Conservation (phyloP, 1,140 invertebrate genomes). For the Anoplophora glabripennis region DNA sequence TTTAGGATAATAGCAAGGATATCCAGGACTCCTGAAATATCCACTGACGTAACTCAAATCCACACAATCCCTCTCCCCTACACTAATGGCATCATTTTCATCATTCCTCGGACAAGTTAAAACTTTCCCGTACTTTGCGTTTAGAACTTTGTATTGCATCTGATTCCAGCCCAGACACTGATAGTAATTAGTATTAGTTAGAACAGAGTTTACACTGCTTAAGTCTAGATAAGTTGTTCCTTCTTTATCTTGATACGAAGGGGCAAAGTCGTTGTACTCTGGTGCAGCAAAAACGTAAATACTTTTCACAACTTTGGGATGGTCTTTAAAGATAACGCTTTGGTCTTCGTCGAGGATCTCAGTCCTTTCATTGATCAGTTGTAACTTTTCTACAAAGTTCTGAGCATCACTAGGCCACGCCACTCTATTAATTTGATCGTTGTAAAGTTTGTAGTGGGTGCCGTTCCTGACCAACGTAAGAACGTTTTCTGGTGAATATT, state of each 20-base stretch:
- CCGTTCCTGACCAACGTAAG: conserved; percentile 19
- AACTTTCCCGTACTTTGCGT: conserved; percentile 7
- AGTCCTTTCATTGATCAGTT: conserved; percentile 27
- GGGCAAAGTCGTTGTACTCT: conserved; percentile 13
- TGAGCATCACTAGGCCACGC: conserved; percentile 16
- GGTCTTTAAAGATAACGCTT: background rate
- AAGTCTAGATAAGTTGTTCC: conserved; percentile 36
- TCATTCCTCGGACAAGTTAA: conserved; percentile 17
- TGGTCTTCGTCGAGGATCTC: conserved; percentile 20
- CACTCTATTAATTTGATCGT: conserved; percentile 39
- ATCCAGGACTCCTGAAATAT: conserved; percentile 39
- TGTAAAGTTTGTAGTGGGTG: conserved; percentile 31
- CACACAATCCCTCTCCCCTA: conserved; percentile 20
- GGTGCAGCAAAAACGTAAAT: conserved; percentile 37
- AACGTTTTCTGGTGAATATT: conserved; percentile 27
- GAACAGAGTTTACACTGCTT: conserved; percentile 21
- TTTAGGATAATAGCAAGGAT: conserved; percentile 41
- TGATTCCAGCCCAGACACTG: conserved; percentile 31
- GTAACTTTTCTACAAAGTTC: conserved; percentile 13
- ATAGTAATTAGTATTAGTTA: conserved; percentile 24
- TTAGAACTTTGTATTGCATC: conserved; percentile 22
- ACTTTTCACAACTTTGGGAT: conserved; percentile 26
- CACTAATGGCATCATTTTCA: background rate
- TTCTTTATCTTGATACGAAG: conserved; percentile 29
- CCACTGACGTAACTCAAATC: conserved; percentile 35